Percentiles rank a stretch among this genome's conserved stretches.
Conservation (phyloP, 2,888 invertebrate genomes). For the Protonemura montana region DNA sequence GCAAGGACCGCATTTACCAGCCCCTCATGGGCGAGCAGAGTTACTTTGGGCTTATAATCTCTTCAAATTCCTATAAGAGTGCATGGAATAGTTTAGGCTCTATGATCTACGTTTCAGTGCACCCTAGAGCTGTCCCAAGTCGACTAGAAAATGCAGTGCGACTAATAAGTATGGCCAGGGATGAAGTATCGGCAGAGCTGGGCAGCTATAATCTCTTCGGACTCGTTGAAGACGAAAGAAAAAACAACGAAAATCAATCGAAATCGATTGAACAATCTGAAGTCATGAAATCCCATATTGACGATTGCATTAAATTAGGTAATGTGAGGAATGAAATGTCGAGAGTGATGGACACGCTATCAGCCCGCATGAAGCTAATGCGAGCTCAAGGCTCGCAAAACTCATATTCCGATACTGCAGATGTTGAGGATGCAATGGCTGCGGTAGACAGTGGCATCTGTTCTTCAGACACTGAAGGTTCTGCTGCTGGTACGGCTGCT, state of each 20-base stretch:
- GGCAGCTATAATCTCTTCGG: background rate
- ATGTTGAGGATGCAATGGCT: background rate
- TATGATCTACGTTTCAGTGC: background rate
- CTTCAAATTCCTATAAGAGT: too few species aligned
- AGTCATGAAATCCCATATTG: conserved; percentile 20
- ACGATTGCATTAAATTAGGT: conserved; percentile 8
- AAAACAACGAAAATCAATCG: background rate
- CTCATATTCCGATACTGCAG: background rate
- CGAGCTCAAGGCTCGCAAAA: background rate
- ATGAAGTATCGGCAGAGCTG: background rate
- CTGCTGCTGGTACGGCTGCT: background rate
- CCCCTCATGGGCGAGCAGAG: too few species aligned
- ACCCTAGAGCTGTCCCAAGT: background rate
- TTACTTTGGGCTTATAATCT: too few species aligned
- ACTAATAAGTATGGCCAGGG: background rate
- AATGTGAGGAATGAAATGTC: conserved; percentile 28
- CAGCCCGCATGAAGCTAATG: background rate
- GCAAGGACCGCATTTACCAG: too few species aligned
- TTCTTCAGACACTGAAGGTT: background rate
- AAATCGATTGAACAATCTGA: background rate
- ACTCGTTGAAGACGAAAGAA: background rate
- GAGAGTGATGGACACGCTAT: conserved; percentile 8
- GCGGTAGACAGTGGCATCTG: conserved; percentile 18
- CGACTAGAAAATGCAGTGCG: background rate
- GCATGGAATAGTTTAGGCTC: too few species aligned